phyloP scores from a whole-genome alignment of 2,888 invertebrate species.

The Spodoptera littoralis region DNA sequence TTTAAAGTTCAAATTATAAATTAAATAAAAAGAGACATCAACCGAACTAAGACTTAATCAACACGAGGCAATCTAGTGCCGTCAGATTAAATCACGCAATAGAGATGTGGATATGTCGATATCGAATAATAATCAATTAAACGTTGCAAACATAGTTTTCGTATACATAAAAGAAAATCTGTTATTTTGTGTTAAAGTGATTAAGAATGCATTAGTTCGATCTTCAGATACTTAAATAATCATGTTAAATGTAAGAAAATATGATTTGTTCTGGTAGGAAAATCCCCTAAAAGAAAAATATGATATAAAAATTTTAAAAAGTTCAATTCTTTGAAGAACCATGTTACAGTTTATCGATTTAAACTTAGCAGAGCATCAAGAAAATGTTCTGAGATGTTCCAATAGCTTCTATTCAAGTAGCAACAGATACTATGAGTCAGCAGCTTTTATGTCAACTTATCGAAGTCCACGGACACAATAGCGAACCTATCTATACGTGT shows the following conservation, averaged over 20 bases:
- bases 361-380: conserved; percentile 19
- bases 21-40: conserved; percentile 56
- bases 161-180: too few species aligned
- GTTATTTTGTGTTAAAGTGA: too few species aligned
- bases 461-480: conserved; percentile 38
- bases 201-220: too few species aligned
- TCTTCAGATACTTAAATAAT: too few species aligned
- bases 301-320: too few species aligned
- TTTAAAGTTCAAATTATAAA: conserved; percentile 41
- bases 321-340: not conserved
- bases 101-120: conserved; percentile 28
- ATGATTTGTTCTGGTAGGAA: too few species aligned
- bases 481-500: conserved; percentile 39
- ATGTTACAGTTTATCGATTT: conserved; percentile 4
- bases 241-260: too few species aligned
- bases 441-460: conserved; percentile 48
- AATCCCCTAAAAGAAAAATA: too few species aligned
- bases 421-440: conserved; percentile 32
- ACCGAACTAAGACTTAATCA: conserved; percentile 60
- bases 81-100: conserved; percentile 37
- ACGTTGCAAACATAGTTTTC: too few species aligned
- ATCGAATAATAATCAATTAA: not conserved
- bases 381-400: conserved; percentile 37
- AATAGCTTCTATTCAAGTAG: conserved; percentile 41
- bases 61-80: conserved; percentile 48